A percentile compares a stretch with the other conserved stretches of the same genome.
These are phyloP conservation scores for Oncopeltus fasciatus DNA, from an alignment of 1,140 invertebrate species.

Conservation along the genomic window DNA sequence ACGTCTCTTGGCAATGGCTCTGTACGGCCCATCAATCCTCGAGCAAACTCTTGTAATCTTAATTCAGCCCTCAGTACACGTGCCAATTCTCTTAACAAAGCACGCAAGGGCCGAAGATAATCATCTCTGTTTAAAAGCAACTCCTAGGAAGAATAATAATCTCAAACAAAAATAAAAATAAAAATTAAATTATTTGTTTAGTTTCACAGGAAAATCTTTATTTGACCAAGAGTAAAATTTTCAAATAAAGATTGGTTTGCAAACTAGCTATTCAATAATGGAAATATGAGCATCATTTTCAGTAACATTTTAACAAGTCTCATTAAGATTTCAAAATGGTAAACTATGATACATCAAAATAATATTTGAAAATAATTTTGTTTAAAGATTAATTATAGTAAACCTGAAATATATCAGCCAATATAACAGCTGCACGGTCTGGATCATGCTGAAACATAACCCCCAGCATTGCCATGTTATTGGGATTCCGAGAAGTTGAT, in stretches of 20 bases:
- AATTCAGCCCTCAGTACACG: slow-evolving; percentile 67
- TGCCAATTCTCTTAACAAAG: slow-evolving; percentile 66
- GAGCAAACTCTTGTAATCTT: slow-evolving; percentile 52
- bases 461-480: slow-evolving; percentile 66
- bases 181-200: too few relatives aligned
- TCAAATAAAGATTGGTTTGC: too few relatives aligned
- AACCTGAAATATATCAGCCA: slow-evolving; percentile 64
- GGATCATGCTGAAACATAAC: slow-evolving; percentile 73
- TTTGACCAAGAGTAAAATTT: too few relatives aligned
- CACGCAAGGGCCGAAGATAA: slow-evolving; percentile 68
- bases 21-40: slow-evolving; percentile 47
- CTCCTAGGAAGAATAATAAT: slow-evolving; percentile 43
- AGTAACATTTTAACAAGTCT: too few relatives aligned
- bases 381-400: too few relatives aligned
- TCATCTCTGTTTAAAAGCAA: slow-evolving; percentile 78
- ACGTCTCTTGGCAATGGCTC: slow-evolving; percentile 39
- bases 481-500: slow-evolving; percentile 77
- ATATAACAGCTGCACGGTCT: slow-evolving; percentile 54
- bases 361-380: too few relatives aligned
- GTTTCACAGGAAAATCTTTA: too few relatives aligned
- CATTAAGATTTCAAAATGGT: too few relatives aligned
- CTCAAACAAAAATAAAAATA: not conserved
- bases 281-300: too few relatives aligned
- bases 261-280: too few relatives aligned
- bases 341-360: too few relatives aligned